These are phyloP conservation scores for Crotalus helleri DNA, from an alignment of 2,113 vertebrate genomes.

Conservation along the genomic window DNA sequence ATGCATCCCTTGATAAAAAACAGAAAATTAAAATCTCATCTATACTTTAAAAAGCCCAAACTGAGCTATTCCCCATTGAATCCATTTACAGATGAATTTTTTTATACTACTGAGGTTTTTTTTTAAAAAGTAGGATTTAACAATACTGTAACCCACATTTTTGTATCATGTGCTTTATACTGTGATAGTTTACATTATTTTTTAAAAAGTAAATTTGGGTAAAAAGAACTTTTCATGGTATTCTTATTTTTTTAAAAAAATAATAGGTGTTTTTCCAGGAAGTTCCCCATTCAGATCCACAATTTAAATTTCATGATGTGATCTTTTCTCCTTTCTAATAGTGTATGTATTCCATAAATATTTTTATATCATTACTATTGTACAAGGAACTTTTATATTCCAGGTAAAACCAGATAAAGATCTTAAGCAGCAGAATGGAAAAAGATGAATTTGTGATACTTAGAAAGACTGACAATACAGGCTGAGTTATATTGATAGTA, in stretches of 20 bases:
- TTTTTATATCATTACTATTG: background rate
- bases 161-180: background rate
- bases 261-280: background rate
- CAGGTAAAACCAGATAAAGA: background rate
- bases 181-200: background rate
- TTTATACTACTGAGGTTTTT: background rate
- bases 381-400: background rate
- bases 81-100: constrained; percentile 7
- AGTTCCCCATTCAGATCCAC: background rate
- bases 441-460: background rate
- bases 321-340: background rate
- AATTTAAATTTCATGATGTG: background rate
- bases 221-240: background rate
- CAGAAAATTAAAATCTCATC: constrained; percentile 49
- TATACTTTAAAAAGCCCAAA: constrained; percentile 41
- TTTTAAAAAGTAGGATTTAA: background rate
- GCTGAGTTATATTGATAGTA: background rate
- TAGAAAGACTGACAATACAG: background rate
- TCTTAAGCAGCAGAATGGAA: background rate
- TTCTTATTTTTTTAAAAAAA: background rate
- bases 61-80: background rate
- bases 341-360: background rate
- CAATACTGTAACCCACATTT: background rate
- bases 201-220: background rate
- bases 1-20: constrained; percentile 46